A percentile compares a stretch with the other conserved stretches of the same genome.
Conservation (phyloP, 1,140 invertebrate genomes). For the Eueides isabella region DNA sequence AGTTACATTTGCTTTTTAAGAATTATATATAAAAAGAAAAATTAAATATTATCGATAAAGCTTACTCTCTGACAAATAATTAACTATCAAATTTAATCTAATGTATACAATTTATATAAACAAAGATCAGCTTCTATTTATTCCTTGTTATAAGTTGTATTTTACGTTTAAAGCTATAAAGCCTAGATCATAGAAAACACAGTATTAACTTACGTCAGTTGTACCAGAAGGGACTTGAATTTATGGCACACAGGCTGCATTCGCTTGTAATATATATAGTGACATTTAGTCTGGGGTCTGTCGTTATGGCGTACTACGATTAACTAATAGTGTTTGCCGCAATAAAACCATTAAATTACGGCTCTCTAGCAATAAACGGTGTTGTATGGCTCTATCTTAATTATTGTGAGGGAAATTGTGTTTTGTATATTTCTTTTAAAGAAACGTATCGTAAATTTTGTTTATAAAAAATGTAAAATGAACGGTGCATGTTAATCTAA, state of each 20-base stretch:
- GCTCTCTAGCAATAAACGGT: background rate
- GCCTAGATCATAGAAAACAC: conserved; percentile 18
- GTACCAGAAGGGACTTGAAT: conserved; percentile 24
- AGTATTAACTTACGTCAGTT: conserved; percentile 27
- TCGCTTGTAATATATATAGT: conserved; percentile 15
- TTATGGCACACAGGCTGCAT: conserved; percentile 17
- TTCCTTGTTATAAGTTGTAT: background rate
- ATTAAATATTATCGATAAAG: too few relatives aligned
- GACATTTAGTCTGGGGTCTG: conserved; percentile 14
- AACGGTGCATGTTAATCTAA: background rate
- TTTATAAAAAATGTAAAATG: background rate
- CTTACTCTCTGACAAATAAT: too few relatives aligned
- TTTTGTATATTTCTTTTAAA: background rate
- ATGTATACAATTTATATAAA: too few relatives aligned
- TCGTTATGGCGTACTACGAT: conserved; percentile 7
- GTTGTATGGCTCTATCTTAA: background rate
- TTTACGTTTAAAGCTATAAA: conserved; percentile 6
- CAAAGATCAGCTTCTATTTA: too few relatives aligned
- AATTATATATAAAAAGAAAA: too few relatives aligned
- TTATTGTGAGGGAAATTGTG: background rate
- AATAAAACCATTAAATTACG: conserved; percentile 9
- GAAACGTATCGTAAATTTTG: background rate
- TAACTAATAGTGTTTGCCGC: conserved; percentile 8
- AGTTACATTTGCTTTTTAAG: too few relatives aligned
- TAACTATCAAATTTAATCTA: too few relatives aligned